phyloP scores from a whole-genome alignment of 2,113 vertebrate species.

The Sylvia atricapilla region DNA sequence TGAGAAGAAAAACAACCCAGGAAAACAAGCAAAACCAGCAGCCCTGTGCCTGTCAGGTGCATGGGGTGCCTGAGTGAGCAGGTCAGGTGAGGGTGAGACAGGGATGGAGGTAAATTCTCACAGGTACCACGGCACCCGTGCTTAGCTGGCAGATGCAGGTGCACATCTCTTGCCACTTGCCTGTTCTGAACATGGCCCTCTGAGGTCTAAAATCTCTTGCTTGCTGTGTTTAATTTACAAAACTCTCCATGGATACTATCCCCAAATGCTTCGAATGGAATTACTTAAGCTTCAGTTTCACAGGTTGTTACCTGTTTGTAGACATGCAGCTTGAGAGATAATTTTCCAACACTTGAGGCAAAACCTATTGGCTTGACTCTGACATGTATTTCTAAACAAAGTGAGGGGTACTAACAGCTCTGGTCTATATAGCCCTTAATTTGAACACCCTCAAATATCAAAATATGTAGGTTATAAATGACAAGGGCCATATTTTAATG shows the following conservation, averaged over 20 bases:
- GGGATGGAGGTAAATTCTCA: not conserved
- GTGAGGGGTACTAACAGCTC: not conserved
- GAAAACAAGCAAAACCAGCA: not conserved
- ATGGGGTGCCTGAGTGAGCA: not conserved
- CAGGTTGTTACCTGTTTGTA: not conserved
- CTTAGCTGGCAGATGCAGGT: not conserved
- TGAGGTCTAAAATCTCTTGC: not conserved
- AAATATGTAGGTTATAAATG: not conserved
- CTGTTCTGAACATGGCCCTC: not conserved
- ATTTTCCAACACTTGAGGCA: not conserved
- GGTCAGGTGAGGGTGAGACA: not conserved
- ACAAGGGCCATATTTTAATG: not conserved
- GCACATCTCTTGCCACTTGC: not conserved
- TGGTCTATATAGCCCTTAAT: not conserved
- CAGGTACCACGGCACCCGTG: fast-evolving
- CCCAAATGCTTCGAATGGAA: not conserved
- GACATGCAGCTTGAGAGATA: not conserved
- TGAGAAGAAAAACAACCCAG: not conserved
- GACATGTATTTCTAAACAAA: not conserved
- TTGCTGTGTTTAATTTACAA: not conserved
- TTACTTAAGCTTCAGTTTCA: not conserved
- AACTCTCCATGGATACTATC: not conserved
- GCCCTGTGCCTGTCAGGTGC: not conserved
- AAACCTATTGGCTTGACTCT: not conserved
- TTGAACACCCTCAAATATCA: not conserved